phyloP scores from a whole-genome alignment of 2,888 invertebrate genomes.

The Dryobotodes eremita region DNA sequence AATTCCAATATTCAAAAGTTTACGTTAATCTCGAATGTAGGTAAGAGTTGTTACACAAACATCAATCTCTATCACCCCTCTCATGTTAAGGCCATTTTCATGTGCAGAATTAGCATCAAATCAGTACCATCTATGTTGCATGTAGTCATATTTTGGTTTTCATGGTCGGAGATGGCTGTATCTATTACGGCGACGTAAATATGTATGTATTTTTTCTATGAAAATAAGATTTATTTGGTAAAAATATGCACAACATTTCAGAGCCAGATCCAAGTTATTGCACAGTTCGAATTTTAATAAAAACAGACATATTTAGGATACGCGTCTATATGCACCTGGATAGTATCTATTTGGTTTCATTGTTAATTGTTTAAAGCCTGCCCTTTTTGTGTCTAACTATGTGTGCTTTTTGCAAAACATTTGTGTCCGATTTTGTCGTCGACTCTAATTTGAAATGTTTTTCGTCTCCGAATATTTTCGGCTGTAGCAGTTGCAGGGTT shows the following conservation, averaged over 20 bases:
- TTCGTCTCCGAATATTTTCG: constrained; percentile 24
- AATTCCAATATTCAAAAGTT: constrained; percentile 47
- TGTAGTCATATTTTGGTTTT: constrained; percentile 53
- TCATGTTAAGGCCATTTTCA: constrained; percentile 54
- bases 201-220: constrained; percentile 30
- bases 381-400: constrained; percentile 51
- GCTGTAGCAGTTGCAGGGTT: constrained; percentile 49
- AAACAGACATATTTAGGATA: too few species aligned
- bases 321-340: constrained; percentile 53
- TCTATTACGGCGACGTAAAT: constrained; percentile 5
- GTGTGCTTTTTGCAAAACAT: constrained; percentile 60
- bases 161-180: constrained; percentile 27
- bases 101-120: constrained; percentile 52
- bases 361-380: constrained; percentile 50
- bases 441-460: constrained; percentile 6
- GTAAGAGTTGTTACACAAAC: constrained; percentile 41
- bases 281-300: too few species aligned
- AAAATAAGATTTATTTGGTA: constrained; percentile 14
- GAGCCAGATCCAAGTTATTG: too few species aligned
- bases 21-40: constrained; percentile 52
- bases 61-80: constrained; percentile 43
- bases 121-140: constrained; percentile 55
- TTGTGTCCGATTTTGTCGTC: constrained; percentile 12
- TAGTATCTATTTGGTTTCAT: constrained; percentile 48
- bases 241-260: too few species aligned